Evolutionary conservation across 1,140 invertebrate genomes (phyloP), one percentile per base, ranked within the genome.

Genomic region (Subanguina moxae): DNA sequence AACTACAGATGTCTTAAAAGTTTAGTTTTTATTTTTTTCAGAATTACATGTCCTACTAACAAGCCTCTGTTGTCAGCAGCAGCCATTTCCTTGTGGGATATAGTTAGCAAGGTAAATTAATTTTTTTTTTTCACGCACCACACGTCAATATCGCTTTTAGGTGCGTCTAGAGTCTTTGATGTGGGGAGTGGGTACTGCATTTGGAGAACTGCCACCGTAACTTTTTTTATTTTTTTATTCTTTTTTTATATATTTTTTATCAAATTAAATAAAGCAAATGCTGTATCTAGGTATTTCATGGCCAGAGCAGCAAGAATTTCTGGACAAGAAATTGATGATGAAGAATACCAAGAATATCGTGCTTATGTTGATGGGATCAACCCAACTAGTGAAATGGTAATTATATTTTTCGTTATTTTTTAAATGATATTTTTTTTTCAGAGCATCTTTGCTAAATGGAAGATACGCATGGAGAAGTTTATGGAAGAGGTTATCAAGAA

Each of bases 111-210:
- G 79, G 69, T 43, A 25, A 61, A 3, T 25, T 56, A 5, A 5
- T 56, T 13, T 3, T 3, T 56, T 56, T 56, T 56, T 9, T 3
- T 1, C 19, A 61, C 5, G 28, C 19, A 61, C 30, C 11, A 58
- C 11, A 58, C 30, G n/a, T 61, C 8, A 32, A 56, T 72, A 21
- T 27, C 23, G 19, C 25, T 30, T 32, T 52, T 9, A 85, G 62
- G 92, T 97, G 13, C 87, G 92, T n/a, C 84, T 96, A 45, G 95
- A 98, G 86, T 90, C 93, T 1, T 92, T 97, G 85, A 89, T 97
- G 85, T 99, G 95, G 95, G 87, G 96, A 19, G 89, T 91, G 58
- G 95, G 95, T 7, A 98, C 95, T 0, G 95, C 95, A 0, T 85
- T 98, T 27, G 95, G 95, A 3, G 95, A 98, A 85, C 84, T 98